phyloP scores from a whole-genome alignment of 2,888 invertebrate genomes.

The Pollenia griseotomentosa region DNA sequence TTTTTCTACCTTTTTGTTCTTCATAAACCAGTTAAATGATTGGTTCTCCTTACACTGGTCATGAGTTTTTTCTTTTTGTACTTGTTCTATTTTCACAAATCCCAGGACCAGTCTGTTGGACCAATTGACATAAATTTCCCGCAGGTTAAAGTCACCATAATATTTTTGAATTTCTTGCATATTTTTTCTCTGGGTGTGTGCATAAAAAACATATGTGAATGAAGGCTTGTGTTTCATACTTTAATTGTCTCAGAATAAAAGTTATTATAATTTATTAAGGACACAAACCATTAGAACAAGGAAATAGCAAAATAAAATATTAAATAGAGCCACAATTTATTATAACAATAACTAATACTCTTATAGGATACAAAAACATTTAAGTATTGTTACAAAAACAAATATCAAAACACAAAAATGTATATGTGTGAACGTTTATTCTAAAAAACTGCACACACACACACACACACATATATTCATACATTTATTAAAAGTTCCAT shows the following conservation, averaged over 20 bases:
- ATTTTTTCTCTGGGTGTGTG: too few relatives aligned
- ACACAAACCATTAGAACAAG: conserved; percentile 54
- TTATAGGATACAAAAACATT: conserved; percentile 12
- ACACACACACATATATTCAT: neutral
- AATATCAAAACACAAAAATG: neutral
- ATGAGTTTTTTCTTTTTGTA: too few relatives aligned
- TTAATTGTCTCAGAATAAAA: conserved; percentile 27
- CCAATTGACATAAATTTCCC: too few relatives aligned
- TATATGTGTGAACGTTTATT: neutral
- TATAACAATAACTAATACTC: conserved; percentile 26
- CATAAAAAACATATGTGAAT: too few relatives aligned
- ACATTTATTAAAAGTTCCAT: neutral
- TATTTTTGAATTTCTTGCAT: too few relatives aligned
- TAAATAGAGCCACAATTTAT: conserved; percentile 53
- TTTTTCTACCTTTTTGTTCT: too few relatives aligned
- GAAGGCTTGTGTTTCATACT: neutral
- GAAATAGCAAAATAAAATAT: conserved; percentile 56
- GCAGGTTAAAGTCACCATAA: too few relatives aligned
- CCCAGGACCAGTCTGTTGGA: too few relatives aligned
- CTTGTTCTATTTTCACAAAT: too few relatives aligned
- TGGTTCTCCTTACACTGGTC: too few relatives aligned
- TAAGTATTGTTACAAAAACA: neutral
- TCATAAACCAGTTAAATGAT: too few relatives aligned
- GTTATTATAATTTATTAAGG: conserved; percentile 64
- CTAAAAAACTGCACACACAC: too few relatives aligned